These are phyloP conservation scores for Smutsia gigantea DNA, from an alignment of 2,797 vertebrate species.

Conservation along the genomic window DNA sequence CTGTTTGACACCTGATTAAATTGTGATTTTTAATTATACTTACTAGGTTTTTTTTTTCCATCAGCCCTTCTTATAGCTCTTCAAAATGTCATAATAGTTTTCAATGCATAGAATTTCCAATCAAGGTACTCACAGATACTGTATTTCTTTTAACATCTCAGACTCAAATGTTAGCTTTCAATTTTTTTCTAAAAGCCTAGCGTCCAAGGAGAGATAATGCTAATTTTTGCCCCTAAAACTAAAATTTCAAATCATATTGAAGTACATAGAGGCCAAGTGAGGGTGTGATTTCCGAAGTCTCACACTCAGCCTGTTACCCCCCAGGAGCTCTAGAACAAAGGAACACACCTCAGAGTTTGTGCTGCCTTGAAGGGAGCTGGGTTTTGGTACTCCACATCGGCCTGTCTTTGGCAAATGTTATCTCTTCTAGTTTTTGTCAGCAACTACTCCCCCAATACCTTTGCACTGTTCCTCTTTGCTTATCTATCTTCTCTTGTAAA, in stretches of 20 bases:
- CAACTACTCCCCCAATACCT: too few relatives aligned
- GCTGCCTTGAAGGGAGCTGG: not conserved
- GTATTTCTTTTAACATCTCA: slow-evolving; percentile 30
- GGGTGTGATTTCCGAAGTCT: not conserved
- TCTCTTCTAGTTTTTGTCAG: too few relatives aligned
- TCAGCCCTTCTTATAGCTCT: not conserved
- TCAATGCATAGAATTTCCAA: not conserved
- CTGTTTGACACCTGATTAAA: not conserved
- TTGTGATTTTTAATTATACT: slow-evolving; percentile 5
- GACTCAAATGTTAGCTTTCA: slow-evolving; percentile 13
- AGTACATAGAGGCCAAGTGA: not conserved
- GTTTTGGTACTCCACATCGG: not conserved
- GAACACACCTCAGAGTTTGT: not conserved
- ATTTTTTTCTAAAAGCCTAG: not conserved
- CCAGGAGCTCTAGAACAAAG: not conserved
- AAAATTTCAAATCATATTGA: not conserved
- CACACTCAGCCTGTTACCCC: not conserved
- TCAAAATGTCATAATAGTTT: slow-evolving; percentile 29
- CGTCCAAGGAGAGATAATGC: not conserved
- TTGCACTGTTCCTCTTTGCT: too few relatives aligned
- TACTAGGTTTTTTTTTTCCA: not conserved
- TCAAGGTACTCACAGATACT: slow-evolving; percentile 16
- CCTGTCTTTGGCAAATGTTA: not conserved
- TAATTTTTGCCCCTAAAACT: not conserved
- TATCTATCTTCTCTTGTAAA: too few relatives aligned